These are phyloP conservation scores for Gari tellinella DNA, from an alignment of 2,888 invertebrate genomes.

Conservation along the genomic window DNA sequence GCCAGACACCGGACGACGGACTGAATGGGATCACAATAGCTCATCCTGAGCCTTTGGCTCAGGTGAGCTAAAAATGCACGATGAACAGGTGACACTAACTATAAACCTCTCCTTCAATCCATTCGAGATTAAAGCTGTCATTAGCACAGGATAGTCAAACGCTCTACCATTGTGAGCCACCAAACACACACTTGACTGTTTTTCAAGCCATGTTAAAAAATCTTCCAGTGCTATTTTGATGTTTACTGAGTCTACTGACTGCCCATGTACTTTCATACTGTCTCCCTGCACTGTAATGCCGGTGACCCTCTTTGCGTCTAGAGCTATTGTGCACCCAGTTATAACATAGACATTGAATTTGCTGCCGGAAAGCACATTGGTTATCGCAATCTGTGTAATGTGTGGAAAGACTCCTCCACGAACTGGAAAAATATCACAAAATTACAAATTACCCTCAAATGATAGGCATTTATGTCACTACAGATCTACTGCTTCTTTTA, in stretches of 20 bases:
- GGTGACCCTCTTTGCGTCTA: slow-evolving; percentile 20
- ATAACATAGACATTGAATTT: slow-evolving; percentile 15
- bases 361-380: slow-evolving; percentile 2
- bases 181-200: slow-evolving; percentile 17
- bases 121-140: no score
- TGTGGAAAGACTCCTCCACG: slow-evolving; percentile 32
- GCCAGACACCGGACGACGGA: no score
- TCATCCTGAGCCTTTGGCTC: no score
- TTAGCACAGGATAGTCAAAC: slow-evolving; percentile 44
- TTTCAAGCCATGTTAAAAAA: no score
- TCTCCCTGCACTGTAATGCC: slow-evolving; percentile 23
- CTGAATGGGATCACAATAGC: no score
- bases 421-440: no score
- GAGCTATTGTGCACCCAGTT: slow-evolving; percentile 16
- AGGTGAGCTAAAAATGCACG: no score
- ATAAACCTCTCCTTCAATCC: no score
- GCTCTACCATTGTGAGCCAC: slow-evolving; percentile 45
- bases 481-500: no score
- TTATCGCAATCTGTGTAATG: slow-evolving; percentile 40
- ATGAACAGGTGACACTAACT: no score
- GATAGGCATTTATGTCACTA: no score
- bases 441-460: no score
- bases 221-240: slow-evolving; percentile 10
- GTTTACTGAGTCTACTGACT: background rate
- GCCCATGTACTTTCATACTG: slow-evolving; percentile 22